These are phyloP conservation scores for Andrena fulva DNA, from an alignment of 2,888 invertebrate species.

Conservation along the genomic window DNA sequence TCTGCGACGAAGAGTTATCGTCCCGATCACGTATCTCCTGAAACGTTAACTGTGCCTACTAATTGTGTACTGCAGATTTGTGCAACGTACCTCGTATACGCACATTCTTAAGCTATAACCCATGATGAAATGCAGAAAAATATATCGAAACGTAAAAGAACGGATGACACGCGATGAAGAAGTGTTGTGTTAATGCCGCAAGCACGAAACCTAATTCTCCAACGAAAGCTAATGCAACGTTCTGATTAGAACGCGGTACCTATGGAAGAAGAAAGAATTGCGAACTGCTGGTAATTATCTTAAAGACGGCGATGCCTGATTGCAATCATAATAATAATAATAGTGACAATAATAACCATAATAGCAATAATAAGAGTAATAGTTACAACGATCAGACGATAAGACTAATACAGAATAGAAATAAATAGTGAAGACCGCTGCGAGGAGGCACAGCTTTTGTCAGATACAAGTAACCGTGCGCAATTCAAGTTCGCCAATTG, in stretches of 20 bases:
- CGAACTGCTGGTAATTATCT: conserved; percentile 30
- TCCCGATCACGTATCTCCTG: neutral
- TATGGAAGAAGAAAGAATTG: conserved; percentile 22
- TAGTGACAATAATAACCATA: conserved; percentile 36
- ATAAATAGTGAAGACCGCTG: conserved; percentile 73
- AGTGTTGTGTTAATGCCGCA: neutral
- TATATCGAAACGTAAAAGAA: conserved; percentile 26
- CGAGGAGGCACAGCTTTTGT: conserved; percentile 68
- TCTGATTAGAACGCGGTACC: conserved; percentile 6
- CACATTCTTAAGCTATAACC: conserved; percentile 41
- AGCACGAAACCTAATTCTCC: conserved; percentile 19
- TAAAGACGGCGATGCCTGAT: conserved; percentile 54
- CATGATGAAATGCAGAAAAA: conserved; percentile 46
- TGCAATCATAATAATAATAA: conserved; percentile 56
- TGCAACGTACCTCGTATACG: conserved; percentile 54
- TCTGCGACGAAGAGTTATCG: conserved; percentile 11
- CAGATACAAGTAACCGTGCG: conserved; percentile 61
- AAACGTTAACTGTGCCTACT: conserved; percentile 2
- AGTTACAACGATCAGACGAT: conserved; percentile 27
- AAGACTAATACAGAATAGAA: conserved; percentile 51
- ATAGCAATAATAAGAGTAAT: conserved; percentile 49
- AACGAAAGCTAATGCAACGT: conserved; percentile 22
- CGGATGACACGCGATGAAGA: conserved; percentile 5
- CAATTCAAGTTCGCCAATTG: conserved; percentile 22
- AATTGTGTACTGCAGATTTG: conserved; percentile 52